Percentiles rank a stretch among this genome's conserved stretches.
These are phyloP conservation scores for Gandaritis pyraliata DNA, from an alignment of 2,888 invertebrate species.

Conservation along the genomic window DNA sequence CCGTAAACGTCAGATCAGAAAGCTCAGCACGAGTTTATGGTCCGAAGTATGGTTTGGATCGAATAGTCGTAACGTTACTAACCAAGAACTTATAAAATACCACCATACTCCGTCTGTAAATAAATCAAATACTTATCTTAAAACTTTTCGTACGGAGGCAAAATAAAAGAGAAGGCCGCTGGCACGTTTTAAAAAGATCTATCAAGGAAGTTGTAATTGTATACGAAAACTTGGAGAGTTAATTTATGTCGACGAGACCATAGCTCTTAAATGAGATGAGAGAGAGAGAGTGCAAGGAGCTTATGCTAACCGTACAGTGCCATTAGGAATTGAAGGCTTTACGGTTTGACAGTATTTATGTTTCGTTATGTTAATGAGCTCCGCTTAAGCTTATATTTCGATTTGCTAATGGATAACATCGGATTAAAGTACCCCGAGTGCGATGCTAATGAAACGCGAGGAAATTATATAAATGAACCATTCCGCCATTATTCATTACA, in stretches of 20 bases:
- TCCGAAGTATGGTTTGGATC: not conserved
- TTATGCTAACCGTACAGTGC: not conserved
- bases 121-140: too few relatives aligned
- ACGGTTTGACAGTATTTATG: conserved; percentile 17
- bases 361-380: conserved; percentile 23
- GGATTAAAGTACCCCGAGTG: conserved; percentile 19
- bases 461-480: conserved; percentile 21
- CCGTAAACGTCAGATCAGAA: conserved; percentile 13
- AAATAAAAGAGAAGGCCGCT: too few relatives aligned
- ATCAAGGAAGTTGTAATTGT: too few relatives aligned
- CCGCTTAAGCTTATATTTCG: conserved; percentile 23
- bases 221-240: too few relatives aligned
- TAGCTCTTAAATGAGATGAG: too few relatives aligned
- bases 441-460: conserved; percentile 24
- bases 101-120: too few relatives aligned
- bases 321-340: conserved; percentile 14
- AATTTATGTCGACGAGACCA: too few relatives aligned
- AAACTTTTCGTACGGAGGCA: too few relatives aligned
- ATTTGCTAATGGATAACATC: conserved; percentile 24
- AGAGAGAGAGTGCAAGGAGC: not conserved
- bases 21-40: conserved; percentile 1
- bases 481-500: conserved; percentile 16
- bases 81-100: too few relatives aligned
- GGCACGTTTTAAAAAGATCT: too few relatives aligned
- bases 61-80: not conserved